These are phyloP conservation scores for Serripes groenlandicus DNA, from an alignment of 2,888 invertebrate genomes.

Conservation along the genomic window DNA sequence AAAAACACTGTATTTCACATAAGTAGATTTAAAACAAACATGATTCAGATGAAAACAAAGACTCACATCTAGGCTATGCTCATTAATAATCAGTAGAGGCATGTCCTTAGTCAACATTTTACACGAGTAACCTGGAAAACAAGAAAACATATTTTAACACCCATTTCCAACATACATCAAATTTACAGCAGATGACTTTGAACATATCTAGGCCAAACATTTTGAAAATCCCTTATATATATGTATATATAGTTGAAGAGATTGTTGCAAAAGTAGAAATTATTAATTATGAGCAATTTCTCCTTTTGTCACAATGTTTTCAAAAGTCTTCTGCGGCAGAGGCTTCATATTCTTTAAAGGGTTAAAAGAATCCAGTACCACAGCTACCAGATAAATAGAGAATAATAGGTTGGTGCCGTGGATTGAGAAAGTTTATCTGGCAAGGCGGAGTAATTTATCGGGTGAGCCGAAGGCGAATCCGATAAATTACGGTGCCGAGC, in stretches of 20 bases:
- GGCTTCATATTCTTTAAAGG: background rate
- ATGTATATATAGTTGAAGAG: too few relatives aligned
- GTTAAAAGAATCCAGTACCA: background rate
- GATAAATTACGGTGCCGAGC: too few relatives aligned
- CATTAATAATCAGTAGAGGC: conserved; percentile 95
- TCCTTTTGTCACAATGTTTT: background rate
- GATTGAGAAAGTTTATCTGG: too few relatives aligned
- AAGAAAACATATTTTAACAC: conserved; percentile 10
- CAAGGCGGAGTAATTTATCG: too few relatives aligned
- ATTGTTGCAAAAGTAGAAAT: background rate
- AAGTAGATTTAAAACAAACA: too few relatives aligned
- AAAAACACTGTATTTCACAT: too few relatives aligned
- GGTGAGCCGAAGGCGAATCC: too few relatives aligned
- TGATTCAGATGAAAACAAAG: too few relatives aligned
- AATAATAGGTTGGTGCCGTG: background rate
- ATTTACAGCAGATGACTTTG: background rate
- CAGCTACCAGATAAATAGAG: background rate
- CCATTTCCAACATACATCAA: background rate
- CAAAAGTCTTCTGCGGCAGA: background rate
- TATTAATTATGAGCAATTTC: background rate
- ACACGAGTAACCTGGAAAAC: conserved; percentile 92
- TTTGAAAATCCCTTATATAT: too few relatives aligned
- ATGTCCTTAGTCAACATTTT: conserved; percentile 93
- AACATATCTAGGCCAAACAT: too few relatives aligned
- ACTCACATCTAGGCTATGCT: conserved; percentile 96